Evolutionary conservation across 2,888 invertebrate genomes (phyloP).

Genomic region (Eupithecia abbreviata): DNA sequence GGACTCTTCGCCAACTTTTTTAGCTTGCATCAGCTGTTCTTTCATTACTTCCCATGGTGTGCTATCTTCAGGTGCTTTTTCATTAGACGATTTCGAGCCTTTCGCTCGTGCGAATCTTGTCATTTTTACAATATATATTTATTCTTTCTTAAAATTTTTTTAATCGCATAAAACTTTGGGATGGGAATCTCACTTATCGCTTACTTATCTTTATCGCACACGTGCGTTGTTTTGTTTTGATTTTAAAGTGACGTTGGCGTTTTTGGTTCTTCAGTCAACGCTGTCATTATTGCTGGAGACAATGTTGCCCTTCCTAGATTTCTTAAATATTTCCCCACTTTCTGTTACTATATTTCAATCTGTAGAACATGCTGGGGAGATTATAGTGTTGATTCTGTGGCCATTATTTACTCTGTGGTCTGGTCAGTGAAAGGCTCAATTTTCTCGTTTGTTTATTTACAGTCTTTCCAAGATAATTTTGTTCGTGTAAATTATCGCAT

Average conservation of each 20-base stretch:
- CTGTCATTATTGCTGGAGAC: neutral
- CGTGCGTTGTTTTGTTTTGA: neutral
- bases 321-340: neutral
- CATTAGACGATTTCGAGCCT: conserved; percentile 90
- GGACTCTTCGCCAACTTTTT: conserved; percentile 73
- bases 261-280: neutral
- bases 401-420: neutral
- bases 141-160: too few relatives aligned
- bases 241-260: neutral
- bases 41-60: conserved; percentile 90
- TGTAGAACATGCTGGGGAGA: too few relatives aligned
- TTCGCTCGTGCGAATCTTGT: conserved; percentile 89
- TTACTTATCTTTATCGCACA: neutral
- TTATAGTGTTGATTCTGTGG: neutral
- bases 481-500: neutral
- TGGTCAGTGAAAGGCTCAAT: neutral
- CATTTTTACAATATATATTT: conserved; percentile 82
- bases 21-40: conserved; percentile 82
- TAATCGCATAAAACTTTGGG: too few relatives aligned
- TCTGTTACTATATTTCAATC: too few relatives aligned
- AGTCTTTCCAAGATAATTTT: neutral
- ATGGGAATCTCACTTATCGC: too few relatives aligned
- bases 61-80: conserved; percentile 86
- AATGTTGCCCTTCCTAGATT: conserved; percentile 1
- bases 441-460: neutral